Percentiles rank a stretch among this genome's conserved stretches.
Conservation (phyloP, 2,113 vertebrate genomes). For the Notothenia rossii region DNA sequence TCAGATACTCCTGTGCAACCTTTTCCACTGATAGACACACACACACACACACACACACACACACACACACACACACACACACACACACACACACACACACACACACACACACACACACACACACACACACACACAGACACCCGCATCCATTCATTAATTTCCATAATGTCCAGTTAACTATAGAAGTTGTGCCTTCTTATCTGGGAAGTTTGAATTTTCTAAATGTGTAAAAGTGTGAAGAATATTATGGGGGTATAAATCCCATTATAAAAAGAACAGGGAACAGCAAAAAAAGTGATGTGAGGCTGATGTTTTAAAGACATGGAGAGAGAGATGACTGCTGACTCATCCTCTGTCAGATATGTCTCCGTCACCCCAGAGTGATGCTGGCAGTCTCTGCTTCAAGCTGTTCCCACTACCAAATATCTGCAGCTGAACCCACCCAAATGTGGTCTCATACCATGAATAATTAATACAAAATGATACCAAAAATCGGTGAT, state of each 20-base stretch:
- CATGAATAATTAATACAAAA: conserved; percentile 57
- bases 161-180: conserved; percentile 10
- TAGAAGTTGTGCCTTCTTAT: background rate
- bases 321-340: conserved; percentile 32
- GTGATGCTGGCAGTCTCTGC: conserved; percentile 64
- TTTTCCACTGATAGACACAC: conserved; percentile 46
- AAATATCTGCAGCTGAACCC: conserved; percentile 53
- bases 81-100: conserved; percentile 2
- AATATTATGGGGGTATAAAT: no score
- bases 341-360: conserved; percentile 72
- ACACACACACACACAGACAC: background rate
- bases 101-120: conserved; percentile 12
- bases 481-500: conserved; percentile 26
- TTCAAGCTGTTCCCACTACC: conserved; percentile 69
- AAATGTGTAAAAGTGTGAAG: background rate
- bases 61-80: background rate
- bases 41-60: conserved; percentile 9
- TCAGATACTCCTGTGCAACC: conserved; percentile 59
- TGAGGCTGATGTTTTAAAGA: conserved; percentile 5
- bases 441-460: conserved; percentile 23
- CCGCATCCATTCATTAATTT: background rate
- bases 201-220: background rate
- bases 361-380: conserved; percentile 59
- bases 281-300: background rate
- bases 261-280: no score